Conservation (phyloP, 2,113 vertebrate genomes). For the Brachyhypopomus gauderio region DNA sequence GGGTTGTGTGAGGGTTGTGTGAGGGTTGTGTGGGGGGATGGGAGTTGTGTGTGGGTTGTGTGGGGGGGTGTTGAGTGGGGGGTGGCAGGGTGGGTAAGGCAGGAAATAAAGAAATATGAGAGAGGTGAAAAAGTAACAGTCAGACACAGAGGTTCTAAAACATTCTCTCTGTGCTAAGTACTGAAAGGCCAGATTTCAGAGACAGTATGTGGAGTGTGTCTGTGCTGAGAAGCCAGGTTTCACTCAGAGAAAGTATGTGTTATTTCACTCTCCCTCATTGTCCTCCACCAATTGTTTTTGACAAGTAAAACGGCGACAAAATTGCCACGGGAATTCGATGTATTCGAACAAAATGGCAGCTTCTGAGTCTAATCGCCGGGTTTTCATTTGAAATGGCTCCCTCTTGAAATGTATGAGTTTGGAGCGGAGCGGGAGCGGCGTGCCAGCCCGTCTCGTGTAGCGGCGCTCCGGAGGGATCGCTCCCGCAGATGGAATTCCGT, state of each 20-base stretch:
- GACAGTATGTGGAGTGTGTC: conserved; percentile 58
- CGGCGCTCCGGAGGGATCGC: conserved; percentile 70
- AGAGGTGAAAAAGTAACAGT: conserved; percentile 17
- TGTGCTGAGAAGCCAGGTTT: conserved; percentile 51
- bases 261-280: conserved; percentile 37
- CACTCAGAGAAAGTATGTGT: conserved; percentile 57
- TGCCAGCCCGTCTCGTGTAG: conserved; percentile 32
- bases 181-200: conserved; percentile 48
- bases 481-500: conserved; percentile 71
- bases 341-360: conserved; percentile 48
- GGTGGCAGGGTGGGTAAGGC: background rate
- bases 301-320: conserved; percentile 44
- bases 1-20: background rate
- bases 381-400: conserved; percentile 45
- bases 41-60: background rate
- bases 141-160: conserved; percentile 55
- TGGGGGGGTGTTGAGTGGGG: background rate
- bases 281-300: conserved; percentile 46
- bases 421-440: conserved; percentile 20
- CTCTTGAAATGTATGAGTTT: conserved; percentile 46
- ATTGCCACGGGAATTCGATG: conserved; percentile 39
- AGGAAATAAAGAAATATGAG: background rate
- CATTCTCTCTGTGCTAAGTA: conserved; percentile 55
- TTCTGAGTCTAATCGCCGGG: conserved; percentile 41
- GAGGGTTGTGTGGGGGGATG: background rate